These are phyloP conservation scores for Epizoanthus ramosus DNA, from an alignment of 92 coral and sea anemone genomes.

Conservation along the genomic window DNA sequence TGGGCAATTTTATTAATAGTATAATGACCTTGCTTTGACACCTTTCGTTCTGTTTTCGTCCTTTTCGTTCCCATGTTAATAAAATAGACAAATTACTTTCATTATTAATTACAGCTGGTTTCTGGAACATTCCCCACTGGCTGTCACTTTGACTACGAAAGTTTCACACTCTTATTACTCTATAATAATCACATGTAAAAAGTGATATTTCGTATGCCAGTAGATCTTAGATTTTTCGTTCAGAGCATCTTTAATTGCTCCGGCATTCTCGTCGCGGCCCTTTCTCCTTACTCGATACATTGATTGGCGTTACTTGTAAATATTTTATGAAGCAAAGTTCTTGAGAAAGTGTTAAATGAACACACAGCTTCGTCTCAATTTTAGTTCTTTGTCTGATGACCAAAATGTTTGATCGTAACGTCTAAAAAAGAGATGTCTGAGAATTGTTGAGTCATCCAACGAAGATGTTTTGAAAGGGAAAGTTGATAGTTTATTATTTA, in stretches of 20 bases:
- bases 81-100: constrained; percentile 22
- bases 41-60: too few species aligned
- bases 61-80: constrained; percentile 3
- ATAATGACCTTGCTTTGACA: too few species aligned
- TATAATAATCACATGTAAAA: background rate
- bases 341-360: constrained; percentile 5
- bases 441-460: too few species aligned
- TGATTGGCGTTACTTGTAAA: background rate
- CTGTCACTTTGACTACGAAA: constrained; percentile 25
- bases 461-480: constrained; percentile 23
- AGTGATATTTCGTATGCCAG: background rate
- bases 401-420: too few species aligned
- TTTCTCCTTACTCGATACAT: background rate
- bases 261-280: too few species aligned
- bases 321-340: background rate
- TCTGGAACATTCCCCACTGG: constrained; percentile 1
- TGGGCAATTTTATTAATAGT: too few species aligned
- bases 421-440: too few species aligned
- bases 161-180: too few species aligned
- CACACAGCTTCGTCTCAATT: background rate
- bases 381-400: background rate
- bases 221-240: too few species aligned
- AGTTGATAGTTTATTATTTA: constrained; percentile 11
- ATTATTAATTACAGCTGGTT: constrained; percentile 13
- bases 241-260: too few species aligned